phyloP scores from a whole-genome alignment of 2,797 vertebrate genomes.

The Iguana delicatissima region DNA sequence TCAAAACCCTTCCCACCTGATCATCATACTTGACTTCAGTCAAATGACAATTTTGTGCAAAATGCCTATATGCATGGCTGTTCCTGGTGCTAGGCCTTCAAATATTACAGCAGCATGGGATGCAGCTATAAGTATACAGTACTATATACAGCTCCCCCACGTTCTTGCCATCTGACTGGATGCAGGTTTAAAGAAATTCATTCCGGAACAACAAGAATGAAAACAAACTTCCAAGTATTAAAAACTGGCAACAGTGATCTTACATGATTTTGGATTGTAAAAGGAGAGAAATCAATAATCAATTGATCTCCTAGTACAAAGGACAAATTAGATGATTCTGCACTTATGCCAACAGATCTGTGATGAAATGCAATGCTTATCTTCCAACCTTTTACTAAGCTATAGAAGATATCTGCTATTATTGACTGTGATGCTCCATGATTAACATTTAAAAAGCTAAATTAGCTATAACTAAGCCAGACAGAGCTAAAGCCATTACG shows the following conservation, averaged over 20 bases:
- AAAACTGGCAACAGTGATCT: background rate
- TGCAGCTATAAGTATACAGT: too few species aligned
- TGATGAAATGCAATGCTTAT: background rate
- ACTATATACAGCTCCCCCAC: too few species aligned
- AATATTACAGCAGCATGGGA: too few species aligned
- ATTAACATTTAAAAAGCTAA: background rate
- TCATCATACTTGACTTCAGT: background rate
- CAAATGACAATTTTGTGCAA: background rate
- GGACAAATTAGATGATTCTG: background rate
- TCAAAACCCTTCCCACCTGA: background rate
- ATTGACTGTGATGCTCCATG: background rate
- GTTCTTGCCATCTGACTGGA: too few species aligned
- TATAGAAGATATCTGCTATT: background rate
- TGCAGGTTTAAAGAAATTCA: too few species aligned
- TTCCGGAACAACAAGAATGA: background rate
- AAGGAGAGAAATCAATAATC: background rate
- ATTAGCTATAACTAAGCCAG: background rate
- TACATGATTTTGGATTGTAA: too few species aligned
- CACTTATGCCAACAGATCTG: background rate
- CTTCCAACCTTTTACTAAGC: background rate
- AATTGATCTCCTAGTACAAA: background rate
- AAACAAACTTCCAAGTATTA: background rate
- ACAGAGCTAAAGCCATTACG: background rate
- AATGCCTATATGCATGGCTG: background rate
- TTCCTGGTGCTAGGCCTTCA: background rate